Conservation (phyloP, 2,888 invertebrate genomes). For the Macrosiphum euphorbiae region DNA sequence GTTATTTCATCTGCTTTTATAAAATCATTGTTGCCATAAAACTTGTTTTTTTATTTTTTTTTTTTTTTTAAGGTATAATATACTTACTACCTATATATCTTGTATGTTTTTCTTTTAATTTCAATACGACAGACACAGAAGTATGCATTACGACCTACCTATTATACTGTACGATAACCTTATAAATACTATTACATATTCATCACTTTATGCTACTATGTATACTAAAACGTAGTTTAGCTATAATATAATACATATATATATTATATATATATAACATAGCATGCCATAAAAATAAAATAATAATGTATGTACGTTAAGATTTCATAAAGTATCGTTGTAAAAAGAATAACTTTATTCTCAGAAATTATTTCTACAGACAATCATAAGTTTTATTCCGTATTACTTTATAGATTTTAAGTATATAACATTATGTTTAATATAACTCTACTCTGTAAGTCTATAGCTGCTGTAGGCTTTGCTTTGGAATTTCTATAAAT, state of each 20-base stretch:
- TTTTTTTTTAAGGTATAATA: not conserved
- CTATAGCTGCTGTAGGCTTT: not conserved
- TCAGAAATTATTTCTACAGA: not conserved
- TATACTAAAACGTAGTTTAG: not conserved
- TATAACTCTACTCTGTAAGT: not conserved
- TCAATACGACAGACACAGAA: not conserved
- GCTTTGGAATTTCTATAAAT: not conserved
- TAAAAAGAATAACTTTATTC: not conserved
- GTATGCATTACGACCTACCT: not conserved
- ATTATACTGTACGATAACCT: not conserved
- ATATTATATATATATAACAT: not conserved
- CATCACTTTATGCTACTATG: not conserved
- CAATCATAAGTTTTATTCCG: not conserved
- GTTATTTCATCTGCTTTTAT: not conserved
- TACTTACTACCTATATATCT: not conserved
- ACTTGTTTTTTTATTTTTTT: not conserved
- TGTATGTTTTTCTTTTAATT: not conserved
- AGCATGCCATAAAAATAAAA: not conserved
- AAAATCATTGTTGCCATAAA: not conserved
- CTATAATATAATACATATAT: not conserved
- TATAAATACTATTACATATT: not conserved
- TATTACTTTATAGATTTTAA: not conserved
- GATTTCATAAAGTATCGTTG: not conserved
- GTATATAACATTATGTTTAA: not conserved
- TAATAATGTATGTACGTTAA: not conserved